Evolutionary conservation across 1,140 invertebrate genomes (phyloP), one percentile per base, ranked within the genome.

Genomic region (Drosophila pectinifera): DNA sequence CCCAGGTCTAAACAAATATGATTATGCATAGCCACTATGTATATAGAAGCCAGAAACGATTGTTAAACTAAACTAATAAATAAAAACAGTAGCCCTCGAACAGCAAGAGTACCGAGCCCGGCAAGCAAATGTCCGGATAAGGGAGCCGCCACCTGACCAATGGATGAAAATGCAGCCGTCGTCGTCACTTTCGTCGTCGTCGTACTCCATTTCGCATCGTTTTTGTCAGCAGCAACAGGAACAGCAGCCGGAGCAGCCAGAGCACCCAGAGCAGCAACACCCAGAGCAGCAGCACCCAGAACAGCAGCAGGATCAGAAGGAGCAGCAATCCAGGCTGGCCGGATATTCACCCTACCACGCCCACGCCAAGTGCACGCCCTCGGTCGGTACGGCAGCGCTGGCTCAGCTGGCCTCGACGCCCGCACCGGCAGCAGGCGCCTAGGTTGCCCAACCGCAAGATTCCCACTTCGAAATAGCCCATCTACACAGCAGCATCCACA

Each of bases 111-210:
- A 73, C 34, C 65, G 42, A 81, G 73, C 82, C 84, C 83, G 83
- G 76, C 85, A 83, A 70, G 24, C 77, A 78, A 78, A 91, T 91
- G 90, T 91, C 86, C 84, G 90, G 90, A 91, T 91, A 81, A 91
- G 78, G 49, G 46, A 69, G 69, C 65, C 49, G 70, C 67, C 57
- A 83, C 65, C 81, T 90, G 80, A 90, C 84, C 90, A 91, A 91
- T 91, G 85, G 90, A 91, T 91, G 90, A 91, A 91, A 91, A 91
- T 91, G 90, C 90, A 90, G 90, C 84, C 78, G 81, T 91, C 90
- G 90, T 91, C 90, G 84, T 88, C 78, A 88, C 80, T 90, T 73
- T 84, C 78, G 85, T 76, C 82, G 82, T 88, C 80, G 90, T 91
- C 74, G 76, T 80, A 79, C 85, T 90, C 88, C 85, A 88, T 85